These are phyloP conservation scores for Mobula birostris DNA, from an alignment of 2,113 vertebrate genomes.

Conservation along the genomic window DNA sequence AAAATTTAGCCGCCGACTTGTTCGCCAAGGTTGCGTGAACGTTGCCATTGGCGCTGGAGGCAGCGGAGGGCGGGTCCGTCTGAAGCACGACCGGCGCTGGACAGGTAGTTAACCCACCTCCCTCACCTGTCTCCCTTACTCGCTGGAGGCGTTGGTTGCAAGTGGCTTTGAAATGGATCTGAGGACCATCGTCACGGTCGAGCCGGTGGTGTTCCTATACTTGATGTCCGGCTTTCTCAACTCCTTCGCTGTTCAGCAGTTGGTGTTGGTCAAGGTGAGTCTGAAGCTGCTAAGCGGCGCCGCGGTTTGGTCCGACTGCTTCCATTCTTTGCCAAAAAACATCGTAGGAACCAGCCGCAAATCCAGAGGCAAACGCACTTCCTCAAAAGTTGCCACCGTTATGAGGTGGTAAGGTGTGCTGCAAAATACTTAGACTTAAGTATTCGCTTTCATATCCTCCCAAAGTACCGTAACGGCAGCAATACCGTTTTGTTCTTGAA, in stretches of 20 bases:
- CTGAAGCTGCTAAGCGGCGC: background rate
- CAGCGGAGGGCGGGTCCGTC: too few species aligned
- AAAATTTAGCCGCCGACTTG: too few species aligned
- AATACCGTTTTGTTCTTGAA: too few species aligned
- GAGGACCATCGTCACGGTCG: constrained; percentile 46
- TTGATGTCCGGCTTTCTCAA: constrained; percentile 47
- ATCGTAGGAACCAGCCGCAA: background rate
- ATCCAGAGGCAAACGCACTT: background rate
- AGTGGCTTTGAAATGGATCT: constrained; percentile 21
- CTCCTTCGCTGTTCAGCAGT: constrained; percentile 45
- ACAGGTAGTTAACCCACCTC: background rate
- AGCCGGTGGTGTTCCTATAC: constrained; percentile 50
- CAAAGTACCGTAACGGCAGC: too few species aligned
- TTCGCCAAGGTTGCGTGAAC: too few species aligned
- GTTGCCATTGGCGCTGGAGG: too few species aligned
- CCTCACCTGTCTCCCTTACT: background rate
- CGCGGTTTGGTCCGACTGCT: background rate
- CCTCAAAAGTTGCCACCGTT: too few species aligned
- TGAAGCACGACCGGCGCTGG: too few species aligned
- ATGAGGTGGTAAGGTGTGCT: background rate
- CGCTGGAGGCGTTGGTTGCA: too few species aligned
- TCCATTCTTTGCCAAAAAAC: background rate
- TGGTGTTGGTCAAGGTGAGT: constrained; percentile 48
- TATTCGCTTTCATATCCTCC: too few species aligned
- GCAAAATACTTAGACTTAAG: too few species aligned